Base-by-base conservation (phyloP, 1,140 invertebrate genomes). In the Diabrotica undecimpunctata region DNA sequence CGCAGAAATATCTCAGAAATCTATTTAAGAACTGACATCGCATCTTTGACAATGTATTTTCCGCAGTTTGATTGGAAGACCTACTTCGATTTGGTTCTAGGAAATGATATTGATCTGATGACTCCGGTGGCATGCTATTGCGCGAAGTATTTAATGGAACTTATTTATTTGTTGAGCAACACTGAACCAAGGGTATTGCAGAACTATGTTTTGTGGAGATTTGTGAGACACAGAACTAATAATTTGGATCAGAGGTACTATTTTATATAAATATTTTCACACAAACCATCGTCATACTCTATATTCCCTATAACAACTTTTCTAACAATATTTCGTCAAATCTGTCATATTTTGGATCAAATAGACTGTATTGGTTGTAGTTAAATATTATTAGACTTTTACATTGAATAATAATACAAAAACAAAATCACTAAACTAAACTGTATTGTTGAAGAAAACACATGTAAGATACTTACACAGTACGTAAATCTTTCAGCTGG, bases 141-240 rank as follows among this genome's bases (percentile, higher is more conserved):
- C 50, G 79, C 88, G 8, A 84, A 84, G 50, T 94, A 91, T 75
- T 80, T 87, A 4, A 80, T 83, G 67, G 81, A 82, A 71, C 66
- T 84, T 13, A 76, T 83, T 3, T 67, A 74, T 38, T 67, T 83
- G 9, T 68, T 84, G 7, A 78, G 78, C 6, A 77, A 75, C 38
- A 83, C 82, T 7, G 69, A 75, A 39, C 70, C 78, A n/a, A 78
- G 78, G 66, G 80, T 83, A 68, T 74, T 94, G 68, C 82, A 90
- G 38, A 91, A 94, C 81, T 91, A 95, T 80, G 72, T 94, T 55
- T 78, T 95, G 10, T 96, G 94, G 93, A 82, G 93, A 67, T 93
- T 96, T 72, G 89, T 96, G 38, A 86, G 91, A 65, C 90, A 94
- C 75, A 82, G 93, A 68, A 87, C 95, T 10, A 92, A 91, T 73